A percentile compares a stretch with the other conserved stretches of the same genome.
These are phyloP conservation scores for Ormyrus labotus DNA, from an alignment of 2,888 invertebrate genomes.

Conservation along the genomic window DNA sequence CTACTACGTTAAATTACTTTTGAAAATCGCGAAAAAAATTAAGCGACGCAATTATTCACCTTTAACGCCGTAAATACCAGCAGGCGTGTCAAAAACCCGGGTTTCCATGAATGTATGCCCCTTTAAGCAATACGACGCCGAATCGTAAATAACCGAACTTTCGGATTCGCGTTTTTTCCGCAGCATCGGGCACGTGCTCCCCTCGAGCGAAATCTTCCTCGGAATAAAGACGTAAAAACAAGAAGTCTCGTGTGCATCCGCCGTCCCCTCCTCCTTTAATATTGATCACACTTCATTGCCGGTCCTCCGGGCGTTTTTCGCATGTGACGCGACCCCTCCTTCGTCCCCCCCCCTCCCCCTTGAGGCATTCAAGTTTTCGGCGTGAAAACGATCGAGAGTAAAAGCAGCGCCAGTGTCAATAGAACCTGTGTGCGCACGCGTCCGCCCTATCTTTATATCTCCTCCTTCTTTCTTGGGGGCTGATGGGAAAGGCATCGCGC, in stretches of 20 bases:
- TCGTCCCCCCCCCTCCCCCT: not conserved
- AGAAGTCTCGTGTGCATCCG: not conserved
- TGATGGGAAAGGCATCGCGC: not conserved
- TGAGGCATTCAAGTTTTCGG: conserved; percentile 15
- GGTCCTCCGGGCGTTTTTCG: not conserved
- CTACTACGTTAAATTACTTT: too few relatives aligned
- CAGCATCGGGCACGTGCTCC: too few relatives aligned
- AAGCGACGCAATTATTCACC: too few relatives aligned
- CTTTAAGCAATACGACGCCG: not conserved
- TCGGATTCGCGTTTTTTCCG: not conserved
- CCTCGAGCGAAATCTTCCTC: not conserved
- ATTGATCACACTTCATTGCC: conserved; percentile 19
- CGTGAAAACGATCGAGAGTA: conserved; percentile 11
- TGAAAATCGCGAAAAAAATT: too few relatives aligned
- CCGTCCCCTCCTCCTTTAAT: not conserved
- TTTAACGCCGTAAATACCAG: too few relatives aligned
- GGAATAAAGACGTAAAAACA: conserved; percentile 18
- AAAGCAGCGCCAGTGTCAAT: conserved; percentile 4
- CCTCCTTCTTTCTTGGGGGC: not conserved
- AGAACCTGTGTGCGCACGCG: not conserved
- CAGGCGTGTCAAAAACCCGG: too few relatives aligned
- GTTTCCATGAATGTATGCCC: too few relatives aligned
- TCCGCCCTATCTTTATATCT: not conserved
- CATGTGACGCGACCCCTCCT: not conserved
- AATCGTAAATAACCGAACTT: not conserved